Evolutionary conservation across 2,113 vertebrate species (phyloP).

Genomic region (Phrynosoma platyrhinos): DNA sequence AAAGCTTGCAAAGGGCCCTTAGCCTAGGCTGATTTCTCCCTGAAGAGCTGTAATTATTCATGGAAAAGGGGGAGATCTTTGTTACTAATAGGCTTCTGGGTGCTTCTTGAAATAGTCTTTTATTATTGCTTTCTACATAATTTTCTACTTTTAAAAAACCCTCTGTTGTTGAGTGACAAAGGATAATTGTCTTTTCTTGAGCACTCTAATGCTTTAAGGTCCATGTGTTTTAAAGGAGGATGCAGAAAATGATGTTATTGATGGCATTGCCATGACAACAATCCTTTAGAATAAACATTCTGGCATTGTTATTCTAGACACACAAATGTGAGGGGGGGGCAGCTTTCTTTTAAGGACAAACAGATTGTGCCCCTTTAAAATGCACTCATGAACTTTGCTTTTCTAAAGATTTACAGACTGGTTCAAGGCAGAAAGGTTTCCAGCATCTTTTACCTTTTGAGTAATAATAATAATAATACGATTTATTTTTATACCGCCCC

Average conservation of each 20-base stretch:
- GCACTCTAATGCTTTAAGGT: constrained; percentile 66
- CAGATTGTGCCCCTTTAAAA: constrained; percentile 73
- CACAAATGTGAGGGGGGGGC: constrained; percentile 45
- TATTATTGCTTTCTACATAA: constrained; percentile 73
- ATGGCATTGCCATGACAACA: constrained; percentile 79
- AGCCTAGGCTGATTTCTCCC: constrained; percentile 67
- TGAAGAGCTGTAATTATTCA: constrained; percentile 76
- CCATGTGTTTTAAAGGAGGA: constrained; percentile 74
- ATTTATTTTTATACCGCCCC: too few relatives aligned
- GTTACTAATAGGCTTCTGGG: constrained; percentile 75
- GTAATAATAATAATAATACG: too few relatives aligned
- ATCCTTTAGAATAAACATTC: constrained; percentile 78
- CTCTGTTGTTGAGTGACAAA: constrained; percentile 65
- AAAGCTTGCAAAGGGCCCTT: constrained; percentile 64
- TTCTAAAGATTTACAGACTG: constrained; percentile 59
- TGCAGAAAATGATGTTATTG: constrained; percentile 78
- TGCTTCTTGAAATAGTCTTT: constrained; percentile 69
- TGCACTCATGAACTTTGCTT: constrained; percentile 73
- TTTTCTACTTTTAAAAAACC: constrained; percentile 71
- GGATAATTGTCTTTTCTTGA: constrained; percentile 73
- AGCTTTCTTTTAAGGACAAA: constrained; percentile 70
- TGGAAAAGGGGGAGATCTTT: constrained; percentile 68
- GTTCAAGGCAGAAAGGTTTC: constrained; percentile 59
- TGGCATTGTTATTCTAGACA: constrained; percentile 75
- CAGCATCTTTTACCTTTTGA: constrained; percentile 45